phyloP scores from a whole-genome alignment of 2,113 vertebrate genomes.

The Oncorhynchus masou region DNA sequence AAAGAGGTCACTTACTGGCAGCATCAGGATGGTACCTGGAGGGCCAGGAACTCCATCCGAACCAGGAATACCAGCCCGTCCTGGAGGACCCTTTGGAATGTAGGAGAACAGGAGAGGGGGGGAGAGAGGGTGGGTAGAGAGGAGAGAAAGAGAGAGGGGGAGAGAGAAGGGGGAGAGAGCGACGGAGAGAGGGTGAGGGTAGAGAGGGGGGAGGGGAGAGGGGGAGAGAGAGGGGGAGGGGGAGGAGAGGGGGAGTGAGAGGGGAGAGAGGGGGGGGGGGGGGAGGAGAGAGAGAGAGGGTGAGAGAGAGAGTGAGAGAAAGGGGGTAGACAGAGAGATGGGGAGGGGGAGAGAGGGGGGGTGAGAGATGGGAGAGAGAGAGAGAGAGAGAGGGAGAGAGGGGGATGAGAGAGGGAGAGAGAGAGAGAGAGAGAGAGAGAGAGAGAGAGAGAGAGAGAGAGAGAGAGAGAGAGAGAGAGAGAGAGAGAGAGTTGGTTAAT shows the following conservation, averaged over 20 bases:
- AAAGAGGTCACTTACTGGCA: conserved; percentile 82
- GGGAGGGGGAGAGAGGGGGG: accelerated
- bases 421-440: too few relatives aligned
- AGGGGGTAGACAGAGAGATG: too few relatives aligned
- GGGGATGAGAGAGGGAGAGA: too few relatives aligned
- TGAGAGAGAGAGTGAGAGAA: too few relatives aligned
- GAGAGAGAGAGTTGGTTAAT: not conserved
- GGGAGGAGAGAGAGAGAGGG: too few relatives aligned
- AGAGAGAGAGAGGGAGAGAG: accelerated
- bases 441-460: conserved; percentile 1
- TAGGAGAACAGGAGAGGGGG: not conserved
- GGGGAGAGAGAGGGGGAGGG: not conserved
- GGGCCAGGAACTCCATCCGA: conserved; percentile 93
- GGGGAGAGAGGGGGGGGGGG: not conserved
- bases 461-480: not conserved
- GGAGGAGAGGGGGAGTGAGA: accelerated
- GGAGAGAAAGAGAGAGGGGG: too few relatives aligned
- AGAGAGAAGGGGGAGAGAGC: accelerated
- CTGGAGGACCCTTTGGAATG: conserved; percentile 83
- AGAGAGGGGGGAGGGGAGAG: too few relatives aligned
- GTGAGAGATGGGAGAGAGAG: accelerated
- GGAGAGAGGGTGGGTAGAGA: too few relatives aligned
- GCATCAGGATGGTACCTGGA: conserved; percentile 93
- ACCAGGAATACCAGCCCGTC: conserved; percentile 91
- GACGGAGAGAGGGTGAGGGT: not conserved